Conservation (phyloP, 2,888 invertebrate genomes). For the Homarus gammarus region DNA sequence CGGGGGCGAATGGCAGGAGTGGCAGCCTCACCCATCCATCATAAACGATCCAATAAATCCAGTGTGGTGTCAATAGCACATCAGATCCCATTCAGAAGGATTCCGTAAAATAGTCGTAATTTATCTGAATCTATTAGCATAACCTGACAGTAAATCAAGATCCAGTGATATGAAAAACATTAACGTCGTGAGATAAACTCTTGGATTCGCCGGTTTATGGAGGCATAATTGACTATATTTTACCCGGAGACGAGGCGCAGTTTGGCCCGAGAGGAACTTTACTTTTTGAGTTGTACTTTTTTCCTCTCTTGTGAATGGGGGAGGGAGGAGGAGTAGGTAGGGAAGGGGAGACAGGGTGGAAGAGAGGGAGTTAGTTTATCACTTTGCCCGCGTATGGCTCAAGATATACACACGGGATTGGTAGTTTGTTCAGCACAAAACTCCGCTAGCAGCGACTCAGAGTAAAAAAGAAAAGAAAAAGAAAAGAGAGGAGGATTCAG, state of each 20-base stretch:
- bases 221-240: conserved; percentile 69
- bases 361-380: conserved; percentile 14
- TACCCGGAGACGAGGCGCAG: conserved; percentile 65
- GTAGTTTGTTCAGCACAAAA: too few relatives aligned
- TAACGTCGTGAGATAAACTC: conserved; percentile 69
- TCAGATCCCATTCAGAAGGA: conserved; percentile 69
- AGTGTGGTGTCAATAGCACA: conserved; percentile 69
- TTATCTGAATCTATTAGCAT: conserved; percentile 74
- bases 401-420: too few relatives aligned
- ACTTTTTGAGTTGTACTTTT: conserved; percentile 51
- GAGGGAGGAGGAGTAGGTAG: conserved; percentile 11
- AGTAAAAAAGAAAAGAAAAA: conserved; percentile 1
- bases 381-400: too few relatives aligned
- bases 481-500: too few relatives aligned
- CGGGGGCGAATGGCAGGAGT: conserved; percentile 24
- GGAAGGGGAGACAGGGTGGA: background rate
- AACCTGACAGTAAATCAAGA: conserved; percentile 69
- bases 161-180: conserved; percentile 70
- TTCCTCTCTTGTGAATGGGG: background rate
- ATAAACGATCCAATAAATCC: conserved; percentile 62
- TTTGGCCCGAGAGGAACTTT: conserved; percentile 41
- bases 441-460: too few relatives aligned
- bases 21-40: conserved; percentile 48
- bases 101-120: conserved; percentile 72
- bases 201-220: conserved; percentile 67